Evolutionary conservation across 2,888 invertebrate genomes (phyloP).

Genomic region (Apamea sordens): DNA sequence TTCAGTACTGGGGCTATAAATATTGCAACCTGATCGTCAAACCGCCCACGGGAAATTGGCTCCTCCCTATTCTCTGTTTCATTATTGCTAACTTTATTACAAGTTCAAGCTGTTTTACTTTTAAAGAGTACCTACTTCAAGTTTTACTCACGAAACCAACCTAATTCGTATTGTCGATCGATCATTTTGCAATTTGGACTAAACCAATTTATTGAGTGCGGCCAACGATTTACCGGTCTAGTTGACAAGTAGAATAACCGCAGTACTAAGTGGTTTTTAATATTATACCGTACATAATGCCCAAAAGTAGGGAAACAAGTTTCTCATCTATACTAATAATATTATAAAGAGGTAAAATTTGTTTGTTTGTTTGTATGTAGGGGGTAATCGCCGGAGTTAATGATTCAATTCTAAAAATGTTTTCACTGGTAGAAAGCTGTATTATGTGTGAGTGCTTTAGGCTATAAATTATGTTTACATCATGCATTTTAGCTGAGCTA

Average conservation of each 20-base stretch:
- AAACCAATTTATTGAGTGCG: constrained; percentile 27
- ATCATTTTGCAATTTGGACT: constrained; percentile 45
- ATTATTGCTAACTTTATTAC: constrained; percentile 66
- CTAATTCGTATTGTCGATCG: constrained; percentile 32
- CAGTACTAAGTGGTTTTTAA: constrained; percentile 17
- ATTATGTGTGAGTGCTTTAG: no score
- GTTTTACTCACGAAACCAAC: constrained; percentile 24
- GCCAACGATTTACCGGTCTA: constrained; percentile 47
- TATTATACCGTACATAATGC: neutral
- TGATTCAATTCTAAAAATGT: no score
- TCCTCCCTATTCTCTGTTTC: constrained; percentile 68
- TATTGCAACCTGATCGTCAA: constrained; percentile 76
- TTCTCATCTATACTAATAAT: neutral
- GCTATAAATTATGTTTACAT: no score
- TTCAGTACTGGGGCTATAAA: constrained; percentile 73
- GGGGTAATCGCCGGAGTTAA: no score
- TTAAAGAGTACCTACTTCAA: constrained; percentile 32
- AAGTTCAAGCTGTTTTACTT: constrained; percentile 32
- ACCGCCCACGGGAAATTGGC: constrained; percentile 78
- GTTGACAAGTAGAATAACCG: constrained; percentile 36
- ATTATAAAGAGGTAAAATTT: no score
- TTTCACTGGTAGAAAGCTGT: no score
- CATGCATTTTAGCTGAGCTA: no score
- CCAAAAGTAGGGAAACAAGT: constrained; percentile 15
- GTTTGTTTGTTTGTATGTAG: no score